Conservation (phyloP, 1,140 invertebrate genomes). For the Macrostomum lignano region DNA sequence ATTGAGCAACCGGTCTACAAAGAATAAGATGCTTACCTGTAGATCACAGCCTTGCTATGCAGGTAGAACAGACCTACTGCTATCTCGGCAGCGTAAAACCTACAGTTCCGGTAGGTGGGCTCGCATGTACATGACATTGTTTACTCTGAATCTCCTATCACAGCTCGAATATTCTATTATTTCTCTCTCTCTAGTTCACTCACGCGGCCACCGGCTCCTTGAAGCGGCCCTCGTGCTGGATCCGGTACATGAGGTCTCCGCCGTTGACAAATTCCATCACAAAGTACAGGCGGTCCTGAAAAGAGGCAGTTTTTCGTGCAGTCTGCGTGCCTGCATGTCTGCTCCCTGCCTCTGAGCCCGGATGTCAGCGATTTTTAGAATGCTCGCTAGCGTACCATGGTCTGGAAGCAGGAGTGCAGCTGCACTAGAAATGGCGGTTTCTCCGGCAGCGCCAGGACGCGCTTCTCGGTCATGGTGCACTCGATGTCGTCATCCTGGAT, state of each 20-base stretch:
- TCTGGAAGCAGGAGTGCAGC: slow-evolving; percentile 90
- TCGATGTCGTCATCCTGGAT: slow-evolving; percentile 98
- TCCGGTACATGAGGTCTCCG: slow-evolving; percentile 99
- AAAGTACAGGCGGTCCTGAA: slow-evolving; percentile 65
- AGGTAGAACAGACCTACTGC: slow-evolving; percentile 87
- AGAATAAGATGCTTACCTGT: slow-evolving; percentile 37
- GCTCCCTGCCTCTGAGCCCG: background rate
- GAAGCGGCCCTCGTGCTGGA: slow-evolving; percentile 84
- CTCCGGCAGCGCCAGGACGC: slow-evolving; percentile 72
- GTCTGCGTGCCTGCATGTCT: background rate
- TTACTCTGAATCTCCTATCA: no score
- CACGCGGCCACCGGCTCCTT: slow-evolving; percentile 74
- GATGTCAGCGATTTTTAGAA: background rate
- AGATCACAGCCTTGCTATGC: slow-evolving; percentile 75
- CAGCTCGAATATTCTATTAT: no score
- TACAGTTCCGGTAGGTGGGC: slow-evolving; percentile 35
- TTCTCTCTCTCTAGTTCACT: no score
- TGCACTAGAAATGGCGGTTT: slow-evolving; percentile 91
- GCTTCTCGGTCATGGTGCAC: slow-evolving; percentile 89
- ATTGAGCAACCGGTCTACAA: no score
- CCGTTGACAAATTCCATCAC: slow-evolving; percentile 99
- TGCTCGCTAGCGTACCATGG: slow-evolving; percentile 32
- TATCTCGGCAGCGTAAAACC: slow-evolving; percentile 94
- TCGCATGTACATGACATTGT: no score
- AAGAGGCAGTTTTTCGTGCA: background rate